Conservation (phyloP, 2,888 invertebrate genomes). For the Drosophila conformis region DNA sequence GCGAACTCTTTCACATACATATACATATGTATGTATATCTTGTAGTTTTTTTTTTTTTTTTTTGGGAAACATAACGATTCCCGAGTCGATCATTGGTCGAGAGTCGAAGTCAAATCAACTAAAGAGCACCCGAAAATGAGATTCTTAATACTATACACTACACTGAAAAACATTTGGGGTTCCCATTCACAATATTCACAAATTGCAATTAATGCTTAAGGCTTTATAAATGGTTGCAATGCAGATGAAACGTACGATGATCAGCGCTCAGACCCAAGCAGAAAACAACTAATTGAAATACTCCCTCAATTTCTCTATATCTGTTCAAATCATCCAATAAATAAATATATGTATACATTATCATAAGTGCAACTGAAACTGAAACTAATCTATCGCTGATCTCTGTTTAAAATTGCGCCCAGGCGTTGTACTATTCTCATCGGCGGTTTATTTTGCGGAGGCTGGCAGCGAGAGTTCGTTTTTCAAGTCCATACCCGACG, state of each 20-base stretch:
- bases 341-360: conserved; percentile 1
- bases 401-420: conserved; percentile 65
- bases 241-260: conserved; percentile 17
- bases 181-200: neutral
- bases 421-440: conserved; percentile 99
- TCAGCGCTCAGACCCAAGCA: conserved; percentile 68
- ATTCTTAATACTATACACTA: conserved; percentile 20
- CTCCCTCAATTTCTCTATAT: conserved; percentile 1
- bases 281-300: conserved; percentile 46
- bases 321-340: conserved; percentile 2
- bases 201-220: conserved; percentile 5
- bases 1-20: conserved; percentile 29
- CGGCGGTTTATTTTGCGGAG: conserved; percentile 99
- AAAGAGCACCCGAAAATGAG: conserved; percentile 1
- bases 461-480: conserved; percentile 99
- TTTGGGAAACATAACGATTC: neutral
- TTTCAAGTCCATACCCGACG: conserved; percentile 99
- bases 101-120: conserved; percentile 2
- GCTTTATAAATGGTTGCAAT: conserved; percentile 14
- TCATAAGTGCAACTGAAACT: conserved; percentile 22
- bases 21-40: conserved; percentile 57
- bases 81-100: neutral
- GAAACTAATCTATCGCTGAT: conserved; percentile 52
- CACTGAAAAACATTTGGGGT: conserved; percentile 19
- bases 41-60: neutral